Evolutionary conservation across 2,888 invertebrate genomes (phyloP), one percentile per base, ranked within the genome.

Genomic region (Meganola albula): DNA sequence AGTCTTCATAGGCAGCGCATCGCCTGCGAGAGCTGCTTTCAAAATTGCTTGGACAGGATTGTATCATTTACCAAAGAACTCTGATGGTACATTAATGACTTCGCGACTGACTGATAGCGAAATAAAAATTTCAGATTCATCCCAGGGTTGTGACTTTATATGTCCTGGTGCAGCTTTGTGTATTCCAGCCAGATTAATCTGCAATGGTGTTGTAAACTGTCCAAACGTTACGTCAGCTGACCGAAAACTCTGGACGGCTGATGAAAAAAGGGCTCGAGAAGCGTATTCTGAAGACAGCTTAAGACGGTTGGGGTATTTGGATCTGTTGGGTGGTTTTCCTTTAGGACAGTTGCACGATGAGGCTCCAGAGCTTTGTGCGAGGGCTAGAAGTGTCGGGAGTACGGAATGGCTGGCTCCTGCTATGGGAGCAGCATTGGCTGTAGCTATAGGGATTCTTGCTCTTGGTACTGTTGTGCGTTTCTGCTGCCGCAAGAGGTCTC

Each of bases 21-120:
- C 93, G 44, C 94, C 95, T 0, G 93, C 95, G 0, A 87, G 93
- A 37, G 94, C 95, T 6, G 92, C 94, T 7, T 96, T 96, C 63
- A 94, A 95, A 64, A 91, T 96, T 18, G 94, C 93, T 8, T 96
- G 96, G 96, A 96, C 95, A 2, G 96, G 96, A 53, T 86, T 96
- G 22, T 94, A 91, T 63, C 95, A 95, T 70, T 79, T 96, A 51
- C 95, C 95, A 0, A 89, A 94, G 48, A 95, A 95, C 71, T 90
- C 91, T 10, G 93, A 94, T 49, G 95, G 95, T 0, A 91, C 91
- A 12, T 70, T 92, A 20, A 93, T 93, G 87, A 93, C 93, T 0
- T 93, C 94, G 16, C 89, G 92, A 43, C 75, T 95, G 29, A 91
- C 90, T 16, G 92, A 92, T 57, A 88, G 88, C 32, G 85, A 80